Percentiles rank a stretch among this genome's conserved stretches.
Evolutionary conservation across 2,113 vertebrate genomes (phyloP).

Genomic region (Nematolebias whitei): DNA sequence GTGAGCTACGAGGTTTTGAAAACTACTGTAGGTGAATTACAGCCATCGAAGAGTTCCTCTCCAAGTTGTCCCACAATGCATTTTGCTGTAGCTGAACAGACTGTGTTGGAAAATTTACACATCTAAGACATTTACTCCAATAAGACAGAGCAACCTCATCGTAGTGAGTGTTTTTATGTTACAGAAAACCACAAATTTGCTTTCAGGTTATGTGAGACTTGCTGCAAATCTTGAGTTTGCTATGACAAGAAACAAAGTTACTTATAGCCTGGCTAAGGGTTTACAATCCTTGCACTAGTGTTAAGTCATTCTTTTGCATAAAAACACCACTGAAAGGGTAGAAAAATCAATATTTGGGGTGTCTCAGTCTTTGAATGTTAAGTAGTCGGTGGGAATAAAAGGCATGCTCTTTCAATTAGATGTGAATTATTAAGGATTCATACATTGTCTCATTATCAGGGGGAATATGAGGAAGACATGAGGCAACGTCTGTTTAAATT

Average conservation of each 20-base stretch:
- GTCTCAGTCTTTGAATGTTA: constrained; percentile 86
- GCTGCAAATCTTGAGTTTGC: constrained; percentile 21
- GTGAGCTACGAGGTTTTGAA: constrained; percentile 75
- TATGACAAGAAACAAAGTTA: constrained; percentile 5
- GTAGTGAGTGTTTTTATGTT: constrained; percentile 31
- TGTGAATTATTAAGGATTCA: constrained; percentile 72
- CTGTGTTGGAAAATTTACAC: constrained; percentile 64
- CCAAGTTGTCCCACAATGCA: constrained; percentile 59
- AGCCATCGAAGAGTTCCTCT: constrained; percentile 44
- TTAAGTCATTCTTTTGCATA: constrained; percentile 70
- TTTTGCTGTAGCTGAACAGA: constrained; percentile 35
- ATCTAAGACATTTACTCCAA: constrained; percentile 45
- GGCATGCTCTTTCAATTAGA: constrained; percentile 65
- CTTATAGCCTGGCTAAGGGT: constrained; percentile 15
- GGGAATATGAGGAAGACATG: constrained; percentile 12
- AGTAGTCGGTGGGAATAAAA: constrained; percentile 75
- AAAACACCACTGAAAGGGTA: constrained; percentile 48
- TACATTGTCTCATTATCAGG: constrained; percentile 37
- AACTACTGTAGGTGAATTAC: constrained; percentile 65
- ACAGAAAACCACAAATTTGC: constrained; percentile 36
- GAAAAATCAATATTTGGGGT: constrained; percentile 92
- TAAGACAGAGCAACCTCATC: constrained; percentile 49
- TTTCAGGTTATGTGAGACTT: constrained; percentile 7
- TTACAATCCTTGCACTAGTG: constrained; percentile 63
- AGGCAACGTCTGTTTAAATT: constrained; percentile 8